phyloP scores from a whole-genome alignment of 2,888 invertebrate species.

The Trichopoda pennipes region DNA sequence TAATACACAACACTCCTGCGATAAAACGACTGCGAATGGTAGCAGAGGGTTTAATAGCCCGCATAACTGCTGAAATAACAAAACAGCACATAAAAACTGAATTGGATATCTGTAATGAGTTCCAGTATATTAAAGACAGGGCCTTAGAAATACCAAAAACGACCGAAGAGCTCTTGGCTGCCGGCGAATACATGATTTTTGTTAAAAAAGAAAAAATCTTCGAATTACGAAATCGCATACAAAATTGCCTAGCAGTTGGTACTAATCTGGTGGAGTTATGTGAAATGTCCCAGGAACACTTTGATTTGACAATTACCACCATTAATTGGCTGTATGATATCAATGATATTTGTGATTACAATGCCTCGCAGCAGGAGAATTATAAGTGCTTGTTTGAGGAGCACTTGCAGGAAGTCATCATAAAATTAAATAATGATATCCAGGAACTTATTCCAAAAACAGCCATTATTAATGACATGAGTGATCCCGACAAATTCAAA shows the following conservation, averaged over 20 bases:
- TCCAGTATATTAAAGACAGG: constrained; percentile 86
- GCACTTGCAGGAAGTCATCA: constrained; percentile 85
- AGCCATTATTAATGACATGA: constrained; percentile 91
- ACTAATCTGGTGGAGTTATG: constrained; percentile 89
- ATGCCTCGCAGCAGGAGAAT: constrained; percentile 88
- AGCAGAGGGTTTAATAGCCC: constrained; percentile 83
- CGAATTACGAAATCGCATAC: constrained; percentile 86
- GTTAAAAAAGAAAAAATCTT: constrained; percentile 88
- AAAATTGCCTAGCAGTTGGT: constrained; percentile 84
- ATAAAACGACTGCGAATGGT: constrained; percentile 84
- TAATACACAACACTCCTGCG: constrained; percentile 84
- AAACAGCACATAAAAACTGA: constrained; percentile 85
- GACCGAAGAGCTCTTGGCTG: constrained; percentile 90
- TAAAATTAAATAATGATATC: constrained; percentile 87
- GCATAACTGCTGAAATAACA: constrained; percentile 85
- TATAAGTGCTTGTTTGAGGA: constrained; percentile 93
- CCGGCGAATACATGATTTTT: constrained; percentile 89
- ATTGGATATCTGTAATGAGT: constrained; percentile 86
- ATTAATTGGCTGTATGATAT: constrained; percentile 92
- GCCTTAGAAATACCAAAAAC: constrained; percentile 88
- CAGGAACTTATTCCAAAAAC: constrained; percentile 88
- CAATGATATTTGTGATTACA: constrained; percentile 89
- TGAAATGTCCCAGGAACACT: constrained; percentile 87
- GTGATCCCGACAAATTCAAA: constrained; percentile 87
- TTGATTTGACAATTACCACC: constrained; percentile 89